Evolutionary conservation across 2,888 invertebrate genomes (phyloP).

Genomic region (Coenonympha arcania): DNA sequence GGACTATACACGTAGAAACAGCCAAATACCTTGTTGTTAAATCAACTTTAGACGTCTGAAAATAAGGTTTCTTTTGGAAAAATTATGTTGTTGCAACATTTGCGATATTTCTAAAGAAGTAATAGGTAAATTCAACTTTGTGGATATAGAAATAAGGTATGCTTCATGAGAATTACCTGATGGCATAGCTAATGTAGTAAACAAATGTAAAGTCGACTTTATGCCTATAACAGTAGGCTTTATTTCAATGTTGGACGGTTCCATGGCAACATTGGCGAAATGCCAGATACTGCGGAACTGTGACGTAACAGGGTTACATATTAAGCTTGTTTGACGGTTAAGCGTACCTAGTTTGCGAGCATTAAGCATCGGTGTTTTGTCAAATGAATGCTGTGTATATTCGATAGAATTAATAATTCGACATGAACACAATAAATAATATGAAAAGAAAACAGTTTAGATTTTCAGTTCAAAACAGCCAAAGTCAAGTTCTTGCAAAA

Average conservation of each 20-base stretch:
- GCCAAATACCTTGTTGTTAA: not conserved
- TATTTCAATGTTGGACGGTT: conserved; percentile 9
- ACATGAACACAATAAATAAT: not conserved
- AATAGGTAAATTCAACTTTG: not conserved
- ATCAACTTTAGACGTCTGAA: not conserved
- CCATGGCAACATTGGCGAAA: conserved; percentile 17
- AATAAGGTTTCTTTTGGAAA: not conserved
- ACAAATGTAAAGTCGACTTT: not conserved
- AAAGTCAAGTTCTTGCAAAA: too few species aligned
- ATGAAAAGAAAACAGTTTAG: not conserved
- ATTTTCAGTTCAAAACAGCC: not conserved
- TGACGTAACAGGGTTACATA: conserved; percentile 15
- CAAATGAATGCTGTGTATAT: not conserved
- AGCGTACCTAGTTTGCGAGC: not conserved
- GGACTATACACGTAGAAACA: conserved; percentile 10
- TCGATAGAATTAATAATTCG: too few species aligned
- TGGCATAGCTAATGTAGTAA: not conserved
- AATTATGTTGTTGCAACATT: not conserved
- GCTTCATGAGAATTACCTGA: not conserved
- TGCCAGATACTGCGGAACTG: conserved; percentile 19
- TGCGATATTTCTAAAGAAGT: not conserved
- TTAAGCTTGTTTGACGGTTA: not conserved
- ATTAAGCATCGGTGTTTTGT: not conserved
- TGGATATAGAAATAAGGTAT: not conserved
- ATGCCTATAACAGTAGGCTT: conserved; percentile 4